These are phyloP conservation scores for Hirtodrosophila trivittata DNA, from an alignment of 2,888 invertebrate genomes.

Conservation along the genomic window DNA sequence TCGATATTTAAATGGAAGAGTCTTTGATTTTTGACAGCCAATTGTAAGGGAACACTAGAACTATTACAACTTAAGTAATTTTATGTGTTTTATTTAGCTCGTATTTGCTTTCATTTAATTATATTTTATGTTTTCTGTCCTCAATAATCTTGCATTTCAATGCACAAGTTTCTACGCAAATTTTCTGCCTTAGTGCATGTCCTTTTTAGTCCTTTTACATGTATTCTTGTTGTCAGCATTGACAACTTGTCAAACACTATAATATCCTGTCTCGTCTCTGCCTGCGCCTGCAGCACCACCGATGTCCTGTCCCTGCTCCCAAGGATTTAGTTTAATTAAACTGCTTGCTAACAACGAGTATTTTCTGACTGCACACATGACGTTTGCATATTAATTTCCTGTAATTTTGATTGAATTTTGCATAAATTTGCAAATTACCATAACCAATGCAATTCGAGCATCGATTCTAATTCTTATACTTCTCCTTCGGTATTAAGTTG, in stretches of 20 bases:
- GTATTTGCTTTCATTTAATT: slow-evolving; percentile 58
- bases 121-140: slow-evolving; percentile 28
- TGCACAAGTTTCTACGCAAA: slow-evolving; percentile 24
- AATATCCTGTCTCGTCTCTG: slow-evolving; percentile 31
- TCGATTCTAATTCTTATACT: too few species aligned
- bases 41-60: slow-evolving; percentile 31
- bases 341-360: slow-evolving; percentile 30
- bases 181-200: slow-evolving; percentile 34
- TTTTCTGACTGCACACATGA: slow-evolving; percentile 22
- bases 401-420: slow-evolving; percentile 55
- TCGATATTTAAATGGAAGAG: slow-evolving; percentile 16
- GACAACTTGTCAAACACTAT: slow-evolving; percentile 63
- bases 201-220: too few species aligned
- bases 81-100: slow-evolving; percentile 55
- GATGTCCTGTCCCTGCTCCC: slow-evolving; percentile 19
- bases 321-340: slow-evolving; percentile 69
- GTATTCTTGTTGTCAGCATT: slow-evolving; percentile 25
- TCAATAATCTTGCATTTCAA: slow-evolving; percentile 33
- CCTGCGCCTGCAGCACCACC: not conserved
- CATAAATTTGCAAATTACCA: slow-evolving; percentile 43
- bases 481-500: too few species aligned
- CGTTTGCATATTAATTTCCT: slow-evolving; percentile 65
- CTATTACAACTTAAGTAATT: slow-evolving; percentile 67
- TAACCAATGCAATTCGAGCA: too few species aligned
- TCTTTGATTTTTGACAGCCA: slow-evolving; percentile 64